phyloP scores from a whole-genome alignment of 2,113 vertebrate genomes.

The Dasyprocta punctata region DNA sequence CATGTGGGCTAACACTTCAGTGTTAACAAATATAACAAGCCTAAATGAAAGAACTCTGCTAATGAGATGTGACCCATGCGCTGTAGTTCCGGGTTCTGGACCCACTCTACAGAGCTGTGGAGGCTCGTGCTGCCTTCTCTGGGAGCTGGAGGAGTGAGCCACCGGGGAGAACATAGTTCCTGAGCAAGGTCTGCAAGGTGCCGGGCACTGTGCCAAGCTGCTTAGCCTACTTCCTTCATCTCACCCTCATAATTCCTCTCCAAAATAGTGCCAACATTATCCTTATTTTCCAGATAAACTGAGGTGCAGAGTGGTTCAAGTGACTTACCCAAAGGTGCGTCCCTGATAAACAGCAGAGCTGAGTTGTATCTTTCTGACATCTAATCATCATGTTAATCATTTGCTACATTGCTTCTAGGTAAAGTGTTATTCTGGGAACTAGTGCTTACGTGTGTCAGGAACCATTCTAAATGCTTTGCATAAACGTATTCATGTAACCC shows the following conservation, averaged over 20 bases:
- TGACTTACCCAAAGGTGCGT: neutral
- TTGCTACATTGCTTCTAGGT: neutral
- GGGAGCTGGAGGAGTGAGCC: neutral
- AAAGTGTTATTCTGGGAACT: neutral
- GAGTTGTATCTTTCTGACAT: neutral
- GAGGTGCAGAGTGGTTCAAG: constrained; percentile 9
- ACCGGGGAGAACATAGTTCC: neutral
- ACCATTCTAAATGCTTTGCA: neutral
- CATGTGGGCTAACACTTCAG: neutral
- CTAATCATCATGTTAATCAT: neutral
- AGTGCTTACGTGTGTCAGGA: neutral
- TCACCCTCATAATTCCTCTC: neutral
- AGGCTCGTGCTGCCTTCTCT: neutral
- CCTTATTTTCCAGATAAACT: neutral
- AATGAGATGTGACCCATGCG: neutral
- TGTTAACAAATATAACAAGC: neutral
- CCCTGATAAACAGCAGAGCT: neutral
- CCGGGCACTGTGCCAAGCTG: neutral
- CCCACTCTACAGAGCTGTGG: rapidly evolving
- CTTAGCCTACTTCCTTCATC: neutral
- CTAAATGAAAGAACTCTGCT: neutral
- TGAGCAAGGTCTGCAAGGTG: neutral
- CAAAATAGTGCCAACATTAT: neutral
- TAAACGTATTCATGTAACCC: neutral
- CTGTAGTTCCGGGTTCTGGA: rapidly evolving